Base-by-base conservation (phyloP, 2,888 invertebrate species). In the Heliconius cydno region DNA sequence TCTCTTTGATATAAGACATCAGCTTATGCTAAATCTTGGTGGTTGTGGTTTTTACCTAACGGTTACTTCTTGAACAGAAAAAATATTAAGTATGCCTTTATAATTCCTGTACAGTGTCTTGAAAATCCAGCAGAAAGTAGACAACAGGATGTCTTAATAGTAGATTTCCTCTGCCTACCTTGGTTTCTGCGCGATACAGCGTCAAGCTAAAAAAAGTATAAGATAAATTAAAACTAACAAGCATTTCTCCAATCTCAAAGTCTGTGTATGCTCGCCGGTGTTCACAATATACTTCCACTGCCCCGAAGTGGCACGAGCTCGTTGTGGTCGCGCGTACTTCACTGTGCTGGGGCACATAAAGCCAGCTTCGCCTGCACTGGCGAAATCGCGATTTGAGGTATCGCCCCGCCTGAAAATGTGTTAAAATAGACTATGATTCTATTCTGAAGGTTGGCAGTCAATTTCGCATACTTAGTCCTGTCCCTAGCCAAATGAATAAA, bases 221-320 rank as follows among this genome's bases (percentile, higher is more conserved):
- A 30, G 15, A 30, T 13, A 7, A 76, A 78, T 25, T 30, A 65
- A 52, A 65, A 95, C 96, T 96, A 88, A 97, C 97, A 96, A 94
- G 94, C 98, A 98, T 88, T 98, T 97, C 88, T 98, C 98, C 79
- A 98, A 92, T 13, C 98, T 92, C 75, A 98, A 88, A 0, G 98
- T 98, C 92, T 98, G 98, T 12, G 97, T 97, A 86, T 98, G 97
- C 82, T 97, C 97, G 0, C 97, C 97, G 0, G 98, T 97, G 86
- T 98, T 98, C 71, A 98, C 98, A 84, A 98, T 97, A 87, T 97
- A 98, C 87, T 98, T 98, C 98, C 98, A 98, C 84, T 97, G 96
- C 0, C 98, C 98, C 2, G 97, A 96, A 0, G 97, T 97, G 0
- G 97, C 97, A 76, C 97, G 95, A 0, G 98, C 98, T 81, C 97